A percentile compares a stretch with the other conserved stretches of the same genome.
These are phyloP conservation scores for Ophion obscuratus DNA, from an alignment of 2,888 invertebrate genomes.

Conservation along the genomic window DNA sequence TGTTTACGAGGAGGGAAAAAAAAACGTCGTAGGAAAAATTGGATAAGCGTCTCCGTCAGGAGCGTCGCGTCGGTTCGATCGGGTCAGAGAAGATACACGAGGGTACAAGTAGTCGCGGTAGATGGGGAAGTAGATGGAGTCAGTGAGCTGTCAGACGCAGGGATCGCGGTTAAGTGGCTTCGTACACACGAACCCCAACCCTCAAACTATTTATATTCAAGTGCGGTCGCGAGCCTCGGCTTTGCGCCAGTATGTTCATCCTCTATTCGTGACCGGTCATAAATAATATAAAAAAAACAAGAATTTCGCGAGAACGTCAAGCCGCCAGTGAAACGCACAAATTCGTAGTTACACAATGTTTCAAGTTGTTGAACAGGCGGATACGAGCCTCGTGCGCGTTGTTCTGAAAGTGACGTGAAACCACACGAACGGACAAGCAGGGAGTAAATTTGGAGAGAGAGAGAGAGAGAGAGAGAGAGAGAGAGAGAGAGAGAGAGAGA, in stretches of 20 bases:
- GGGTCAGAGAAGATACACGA: background rate
- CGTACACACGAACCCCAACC: constrained; percentile 25
- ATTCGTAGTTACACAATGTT: constrained; percentile 25
- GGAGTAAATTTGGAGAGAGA: background rate
- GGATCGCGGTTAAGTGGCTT: constrained; percentile 23
- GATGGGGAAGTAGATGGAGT: constrained; percentile 33
- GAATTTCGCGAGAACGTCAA: constrained; percentile 19
- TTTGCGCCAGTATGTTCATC: constrained; percentile 45
- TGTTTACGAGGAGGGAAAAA: background rate
- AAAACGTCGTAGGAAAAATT: background rate
- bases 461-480: background rate
- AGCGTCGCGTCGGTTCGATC: constrained; percentile 4
- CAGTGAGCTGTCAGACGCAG: constrained; percentile 43
- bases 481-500: background rate
- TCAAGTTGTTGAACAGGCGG: constrained; percentile 20
- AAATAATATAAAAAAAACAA: constrained; percentile 48
- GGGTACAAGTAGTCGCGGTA: background rate
- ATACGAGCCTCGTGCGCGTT: constrained; percentile 25
- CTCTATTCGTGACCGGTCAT: constrained; percentile 22
- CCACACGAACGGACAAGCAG: constrained; percentile 12
- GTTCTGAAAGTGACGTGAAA: constrained; percentile 40
- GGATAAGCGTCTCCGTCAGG: background rate
- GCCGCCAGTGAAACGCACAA: background rate
- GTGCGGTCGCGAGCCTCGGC: constrained; percentile 22
- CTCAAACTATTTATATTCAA: constrained; percentile 49